Conservation (phyloP, 2,113 vertebrate species). For the Mustela lutreola region DNA sequence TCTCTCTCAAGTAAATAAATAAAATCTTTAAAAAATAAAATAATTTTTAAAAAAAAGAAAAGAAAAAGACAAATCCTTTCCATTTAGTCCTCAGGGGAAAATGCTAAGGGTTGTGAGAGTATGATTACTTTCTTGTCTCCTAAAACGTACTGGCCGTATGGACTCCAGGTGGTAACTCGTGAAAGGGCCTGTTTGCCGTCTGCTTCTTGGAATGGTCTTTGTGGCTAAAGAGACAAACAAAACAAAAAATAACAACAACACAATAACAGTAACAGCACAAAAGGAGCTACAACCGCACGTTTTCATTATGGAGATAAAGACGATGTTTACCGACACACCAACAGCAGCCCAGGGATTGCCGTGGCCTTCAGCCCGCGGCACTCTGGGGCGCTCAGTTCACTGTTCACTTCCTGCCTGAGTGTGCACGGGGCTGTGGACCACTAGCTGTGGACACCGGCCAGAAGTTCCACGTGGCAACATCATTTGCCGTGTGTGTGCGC, state of each 20-base stretch:
- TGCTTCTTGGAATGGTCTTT: neutral
- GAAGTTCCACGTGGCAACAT: neutral
- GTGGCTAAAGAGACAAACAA: neutral
- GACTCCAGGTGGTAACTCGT: neutral
- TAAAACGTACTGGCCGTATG: neutral
- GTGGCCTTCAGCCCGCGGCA: neutral
- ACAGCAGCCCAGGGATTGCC: neutral
- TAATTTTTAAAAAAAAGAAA: neutral
- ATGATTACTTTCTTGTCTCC: neutral
- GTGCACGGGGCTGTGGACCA: neutral
- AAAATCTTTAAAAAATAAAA: neutral
- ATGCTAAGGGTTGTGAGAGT: neutral
- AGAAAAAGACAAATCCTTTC: neutral
- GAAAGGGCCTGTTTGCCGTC: neutral
- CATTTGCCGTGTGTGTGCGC: neutral
- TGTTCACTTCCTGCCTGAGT: neutral
- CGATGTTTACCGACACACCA: neutral
- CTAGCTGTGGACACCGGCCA: neutral
- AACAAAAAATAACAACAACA: neutral
- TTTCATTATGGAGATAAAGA: neutral
- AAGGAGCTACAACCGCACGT: neutral
- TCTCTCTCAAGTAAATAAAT: neutral
- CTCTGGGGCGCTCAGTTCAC: neutral
- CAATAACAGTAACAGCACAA: neutral
- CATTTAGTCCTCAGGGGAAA: neutral